Conservation (phyloP, 2,888 invertebrate species). For the Phania funesta region DNA sequence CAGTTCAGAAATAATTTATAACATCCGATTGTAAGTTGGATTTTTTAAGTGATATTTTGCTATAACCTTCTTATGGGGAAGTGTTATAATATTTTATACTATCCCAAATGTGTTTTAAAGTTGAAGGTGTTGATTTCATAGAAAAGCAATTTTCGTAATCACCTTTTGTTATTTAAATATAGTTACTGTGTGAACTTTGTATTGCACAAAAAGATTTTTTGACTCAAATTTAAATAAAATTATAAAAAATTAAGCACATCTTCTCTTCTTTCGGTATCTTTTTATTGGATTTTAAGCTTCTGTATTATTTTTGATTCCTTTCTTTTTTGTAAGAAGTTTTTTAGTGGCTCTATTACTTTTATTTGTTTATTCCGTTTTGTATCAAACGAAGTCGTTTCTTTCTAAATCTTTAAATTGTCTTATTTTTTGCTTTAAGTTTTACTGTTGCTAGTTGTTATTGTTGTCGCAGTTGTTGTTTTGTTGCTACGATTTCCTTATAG, state of each 20-base stretch:
- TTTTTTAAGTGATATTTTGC: no score
- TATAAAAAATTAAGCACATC: neutral
- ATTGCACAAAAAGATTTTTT: neutral
- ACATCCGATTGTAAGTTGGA: no score
- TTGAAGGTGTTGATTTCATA: slow-evolving; percentile 29
- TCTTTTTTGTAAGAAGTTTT: neutral
- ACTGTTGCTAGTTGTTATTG: neutral
- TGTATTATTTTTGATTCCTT: slow-evolving; percentile 3
- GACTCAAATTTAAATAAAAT: neutral
- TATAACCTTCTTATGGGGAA: no score
- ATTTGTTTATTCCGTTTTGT: slow-evolving; percentile 31
- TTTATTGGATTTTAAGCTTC: no score
- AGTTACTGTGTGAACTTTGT: neutral
- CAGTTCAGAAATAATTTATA: no score
- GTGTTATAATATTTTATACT: neutral
- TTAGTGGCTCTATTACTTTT: slow-evolving; percentile 2
- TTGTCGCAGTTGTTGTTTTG: slow-evolving; percentile 7
- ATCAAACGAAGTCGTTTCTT: slow-evolving; percentile 1
- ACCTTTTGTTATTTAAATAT: slow-evolving; percentile 15
- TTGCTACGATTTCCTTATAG: slow-evolving; percentile 63
- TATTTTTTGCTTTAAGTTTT: neutral
- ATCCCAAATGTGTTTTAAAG: neutral
- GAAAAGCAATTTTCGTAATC: neutral
- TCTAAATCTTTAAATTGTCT: slow-evolving; percentile 1
- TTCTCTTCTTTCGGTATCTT: neutral